Base-by-base conservation (phyloP, 2,113 vertebrate species). In the Cairina moschata region DNA sequence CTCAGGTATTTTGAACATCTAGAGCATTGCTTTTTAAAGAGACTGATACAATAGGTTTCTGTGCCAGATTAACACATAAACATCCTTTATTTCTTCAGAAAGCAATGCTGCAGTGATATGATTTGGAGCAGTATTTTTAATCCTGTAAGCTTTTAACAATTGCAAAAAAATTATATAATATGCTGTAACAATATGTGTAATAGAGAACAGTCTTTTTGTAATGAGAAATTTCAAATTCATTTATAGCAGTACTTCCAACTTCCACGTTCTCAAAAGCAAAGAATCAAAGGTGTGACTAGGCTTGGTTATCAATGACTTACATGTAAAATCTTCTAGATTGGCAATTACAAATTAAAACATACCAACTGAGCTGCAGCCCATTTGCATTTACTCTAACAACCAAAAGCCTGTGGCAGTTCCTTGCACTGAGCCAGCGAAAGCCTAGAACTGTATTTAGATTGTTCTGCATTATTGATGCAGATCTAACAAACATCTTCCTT, bases 21-120 rank as follows among this genome's bases (percentile, higher is more conserved):
- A 23, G 32, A 55, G 32, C 13, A 31, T 59, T 74, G 55, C 66
- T 95, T 75, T 96, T 86, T 60, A 87, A 55, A 6, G 96, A 90
- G 42, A 91, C 54, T 29, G 74, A 81, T 44, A 94, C 44, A 26
- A 73, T 73, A 46, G 68, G 76, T 58, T 95, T 97, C 76, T 96
- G 89, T 46, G 69, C 63, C 38, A 72, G 54, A 50, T 48, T 66
- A 22, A 93, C 14, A 11, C 65, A 42, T 46, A 16, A 36, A 18
- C 2, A 5, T 48, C 28, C 60, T 59, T 84, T 59, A n/a, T 85
- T 62, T 75, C 78, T 23, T 72, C 72, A 34, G 50, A 83, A 83
- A 94, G 65, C 29, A 58, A 36, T 44, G 58, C 68, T 75, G 90
- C 89, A 76, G 89, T 56, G 29, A 14, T 23, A 12, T 66, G 26